phyloP scores from a whole-genome alignment of 2,113 vertebrate species.

The Pangasianodon hypophthalmus region DNA sequence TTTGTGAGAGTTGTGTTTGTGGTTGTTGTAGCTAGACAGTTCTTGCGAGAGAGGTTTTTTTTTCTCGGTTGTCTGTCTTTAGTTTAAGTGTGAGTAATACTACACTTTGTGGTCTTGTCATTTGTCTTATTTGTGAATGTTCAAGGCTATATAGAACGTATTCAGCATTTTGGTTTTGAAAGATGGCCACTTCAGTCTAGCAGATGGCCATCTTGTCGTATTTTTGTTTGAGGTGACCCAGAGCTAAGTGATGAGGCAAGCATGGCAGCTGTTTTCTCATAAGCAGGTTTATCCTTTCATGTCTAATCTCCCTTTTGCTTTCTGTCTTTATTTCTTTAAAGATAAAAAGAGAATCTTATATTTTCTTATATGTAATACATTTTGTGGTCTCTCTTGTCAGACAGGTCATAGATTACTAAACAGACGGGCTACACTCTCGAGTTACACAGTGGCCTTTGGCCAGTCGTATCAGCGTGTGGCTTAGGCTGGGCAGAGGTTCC shows the following conservation, averaged over 20 bases:
- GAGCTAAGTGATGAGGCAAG: constrained; percentile 9
- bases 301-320: constrained; percentile 28
- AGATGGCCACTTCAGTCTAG: neutral
- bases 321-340: neutral
- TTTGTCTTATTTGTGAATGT: no score
- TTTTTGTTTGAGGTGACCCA: constrained; percentile 9
- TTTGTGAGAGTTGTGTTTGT: neutral
- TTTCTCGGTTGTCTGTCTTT: no score
- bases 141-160: neutral
- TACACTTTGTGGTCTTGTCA: neutral
- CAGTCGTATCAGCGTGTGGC: neutral
- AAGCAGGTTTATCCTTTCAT: constrained; percentile 39
- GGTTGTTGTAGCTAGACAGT: neutral
- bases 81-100: neutral
- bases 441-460: constrained; percentile 18
- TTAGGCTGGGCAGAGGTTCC: neutral
- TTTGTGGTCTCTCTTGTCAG: neutral
- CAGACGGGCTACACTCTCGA: neutral
- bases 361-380: neutral
- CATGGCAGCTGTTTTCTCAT: constrained; percentile 41
- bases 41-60: neutral
- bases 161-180: neutral
- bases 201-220: constrained; percentile 8
- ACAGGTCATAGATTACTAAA: neutral
- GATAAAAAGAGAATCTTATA: neutral